phyloP scores from a whole-genome alignment of 1,140 invertebrate species.

The Nasonia longicornis region DNA sequence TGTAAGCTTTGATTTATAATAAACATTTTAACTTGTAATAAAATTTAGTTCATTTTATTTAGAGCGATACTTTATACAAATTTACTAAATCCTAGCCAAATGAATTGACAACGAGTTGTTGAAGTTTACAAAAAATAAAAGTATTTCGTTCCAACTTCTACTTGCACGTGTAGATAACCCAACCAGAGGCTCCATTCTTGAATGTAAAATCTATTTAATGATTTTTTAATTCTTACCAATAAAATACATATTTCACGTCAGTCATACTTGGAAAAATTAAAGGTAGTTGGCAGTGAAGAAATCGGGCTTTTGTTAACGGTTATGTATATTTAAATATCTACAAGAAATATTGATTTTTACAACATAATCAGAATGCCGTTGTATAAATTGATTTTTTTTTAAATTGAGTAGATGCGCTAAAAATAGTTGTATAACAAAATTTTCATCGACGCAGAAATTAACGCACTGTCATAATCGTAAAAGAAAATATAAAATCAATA shows the following conservation, averaged over 20 bases:
- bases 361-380: neutral
- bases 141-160: too few species aligned
- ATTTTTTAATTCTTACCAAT: too few species aligned
- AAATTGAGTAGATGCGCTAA: neutral
- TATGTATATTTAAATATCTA: neutral
- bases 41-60: conserved; percentile 12
- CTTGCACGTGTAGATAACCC: too few species aligned
- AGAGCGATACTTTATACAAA: neutral
- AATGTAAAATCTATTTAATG: too few species aligned
- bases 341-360: neutral
- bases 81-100: too few species aligned
- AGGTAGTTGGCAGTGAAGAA: neutral
- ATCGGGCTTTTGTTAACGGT: neutral
- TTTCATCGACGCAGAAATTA: neutral
- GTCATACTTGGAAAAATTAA: too few species aligned
- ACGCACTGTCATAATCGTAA: neutral
- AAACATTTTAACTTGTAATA: conserved; percentile 65
- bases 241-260: too few species aligned
- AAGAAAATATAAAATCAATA: too few species aligned
- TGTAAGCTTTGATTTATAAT: conserved; percentile 67
- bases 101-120: too few species aligned
- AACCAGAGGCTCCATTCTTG: too few species aligned
- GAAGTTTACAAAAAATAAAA: too few species aligned
- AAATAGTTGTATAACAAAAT: neutral
- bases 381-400: neutral